Conservation (phyloP, 2,888 invertebrate species). For the Plebejus argus region DNA sequence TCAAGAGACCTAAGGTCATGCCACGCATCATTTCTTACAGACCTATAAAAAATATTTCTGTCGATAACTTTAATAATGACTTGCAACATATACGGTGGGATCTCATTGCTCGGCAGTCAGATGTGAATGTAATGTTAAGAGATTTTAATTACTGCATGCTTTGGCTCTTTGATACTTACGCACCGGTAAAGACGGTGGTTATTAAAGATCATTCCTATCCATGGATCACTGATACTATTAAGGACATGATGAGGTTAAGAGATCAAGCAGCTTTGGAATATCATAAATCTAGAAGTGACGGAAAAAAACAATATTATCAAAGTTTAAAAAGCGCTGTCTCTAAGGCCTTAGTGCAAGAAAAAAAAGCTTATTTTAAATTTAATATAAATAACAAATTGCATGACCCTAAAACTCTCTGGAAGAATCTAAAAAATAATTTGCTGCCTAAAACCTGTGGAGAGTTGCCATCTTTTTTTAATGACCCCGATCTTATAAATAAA, state of each 20-base stretch:
- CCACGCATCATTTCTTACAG: background rate
- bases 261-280: slow-evolving; percentile 32
- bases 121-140: background rate
- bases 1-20: slow-evolving; percentile 19
- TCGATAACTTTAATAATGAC: slow-evolving; percentile 25
- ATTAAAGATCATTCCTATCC: slow-evolving; percentile 26
- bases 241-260: slow-evolving; percentile 34
- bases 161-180: background rate
- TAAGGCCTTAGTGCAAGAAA: slow-evolving; percentile 33
- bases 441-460: background rate
- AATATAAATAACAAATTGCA: slow-evolving; percentile 32
- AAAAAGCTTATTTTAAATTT: slow-evolving; percentile 31
- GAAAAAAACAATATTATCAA: slow-evolving; percentile 38
- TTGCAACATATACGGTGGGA: background rate
- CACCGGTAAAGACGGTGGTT: background rate
- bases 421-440: slow-evolving; percentile 14
- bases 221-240: slow-evolving; percentile 37
- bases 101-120: slow-evolving; percentile 1
- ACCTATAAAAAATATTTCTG: slow-evolving; percentile 11
- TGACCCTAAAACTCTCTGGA: slow-evolving; percentile 35
- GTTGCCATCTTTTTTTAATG: slow-evolving; percentile 29
- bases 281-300: background rate
- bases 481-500: slow-evolving; percentile 19
- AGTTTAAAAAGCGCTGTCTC: slow-evolving; percentile 33
- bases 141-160: background rate